phyloP scores from a whole-genome alignment of 2,113 vertebrate species.

The Urocolius indicus region DNA sequence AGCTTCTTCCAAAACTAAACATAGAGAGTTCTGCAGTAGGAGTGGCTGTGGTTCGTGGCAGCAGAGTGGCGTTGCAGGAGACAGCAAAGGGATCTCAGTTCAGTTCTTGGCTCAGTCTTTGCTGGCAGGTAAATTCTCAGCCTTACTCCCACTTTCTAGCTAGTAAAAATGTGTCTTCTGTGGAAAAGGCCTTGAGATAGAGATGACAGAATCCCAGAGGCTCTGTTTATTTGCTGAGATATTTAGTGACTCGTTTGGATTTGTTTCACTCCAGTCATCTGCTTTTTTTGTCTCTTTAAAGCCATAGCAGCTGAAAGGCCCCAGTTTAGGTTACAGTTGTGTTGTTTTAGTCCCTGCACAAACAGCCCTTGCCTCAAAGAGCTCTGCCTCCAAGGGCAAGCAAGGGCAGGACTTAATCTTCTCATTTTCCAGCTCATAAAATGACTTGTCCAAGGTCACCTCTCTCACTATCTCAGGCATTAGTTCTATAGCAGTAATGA shows the following conservation, averaged over 20 bases:
- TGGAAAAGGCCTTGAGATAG: not conserved
- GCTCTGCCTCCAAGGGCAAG: not conserved
- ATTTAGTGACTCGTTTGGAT: not conserved
- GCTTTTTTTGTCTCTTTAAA: not conserved
- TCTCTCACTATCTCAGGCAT: not conserved
- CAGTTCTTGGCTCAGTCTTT: not conserved
- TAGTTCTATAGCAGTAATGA: not conserved
- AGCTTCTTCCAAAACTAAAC: not conserved
- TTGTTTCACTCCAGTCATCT: not conserved
- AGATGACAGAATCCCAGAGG: not conserved
- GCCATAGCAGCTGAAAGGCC: not conserved
- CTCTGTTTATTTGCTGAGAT: not conserved
- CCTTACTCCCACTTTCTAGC: not conserved
- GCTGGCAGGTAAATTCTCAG: not conserved
- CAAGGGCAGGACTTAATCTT: slow-evolving; percentile 3
- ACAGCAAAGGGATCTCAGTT: not conserved
- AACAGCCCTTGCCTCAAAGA: not conserved
- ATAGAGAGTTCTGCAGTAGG: not conserved
- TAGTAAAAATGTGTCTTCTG: no score
- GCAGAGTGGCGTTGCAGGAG: not conserved
- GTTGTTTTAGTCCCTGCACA: not conserved
- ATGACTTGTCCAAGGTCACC: not conserved
- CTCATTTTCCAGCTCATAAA: slow-evolving; percentile 49
- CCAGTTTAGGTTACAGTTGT: not conserved
- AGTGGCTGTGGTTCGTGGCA: not conserved